phyloP scores from a whole-genome alignment of 2,113 vertebrate species.

The Cebus imitator region DNA sequence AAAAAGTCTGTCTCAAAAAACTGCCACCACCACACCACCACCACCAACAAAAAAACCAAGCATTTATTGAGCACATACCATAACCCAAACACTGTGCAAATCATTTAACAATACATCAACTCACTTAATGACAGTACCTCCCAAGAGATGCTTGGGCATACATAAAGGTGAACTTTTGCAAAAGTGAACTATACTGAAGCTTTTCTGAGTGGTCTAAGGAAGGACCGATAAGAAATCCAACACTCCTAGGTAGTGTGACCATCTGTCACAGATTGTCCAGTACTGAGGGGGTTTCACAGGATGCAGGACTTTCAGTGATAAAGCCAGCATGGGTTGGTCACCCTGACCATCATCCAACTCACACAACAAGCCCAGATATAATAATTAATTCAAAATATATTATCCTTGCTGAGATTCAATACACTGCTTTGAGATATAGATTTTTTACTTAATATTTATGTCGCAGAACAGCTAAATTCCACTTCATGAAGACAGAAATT shows the following conservation, averaged over 20 bases:
- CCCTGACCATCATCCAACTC: neutral
- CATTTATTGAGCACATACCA: neutral
- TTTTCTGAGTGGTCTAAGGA: neutral
- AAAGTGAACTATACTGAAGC: neutral
- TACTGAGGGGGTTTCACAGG: neutral
- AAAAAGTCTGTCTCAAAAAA: no score
- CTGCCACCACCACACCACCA: no score
- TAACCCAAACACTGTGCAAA: neutral
- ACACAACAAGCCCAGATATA: neutral
- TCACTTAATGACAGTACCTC: neutral
- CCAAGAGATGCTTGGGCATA: neutral
- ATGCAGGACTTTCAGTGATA: neutral
- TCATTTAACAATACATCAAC: neutral
- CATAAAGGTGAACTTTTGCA: neutral
- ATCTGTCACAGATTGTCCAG: neutral
- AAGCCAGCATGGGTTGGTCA: neutral
- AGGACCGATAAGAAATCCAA: neutral
- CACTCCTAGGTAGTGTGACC: neutral
- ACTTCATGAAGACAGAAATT: neutral
- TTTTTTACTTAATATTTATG: neutral
- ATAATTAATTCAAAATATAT: neutral
- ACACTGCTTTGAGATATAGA: neutral
- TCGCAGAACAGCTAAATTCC: neutral
- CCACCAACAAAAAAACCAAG: neutral
- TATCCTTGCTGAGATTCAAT: neutral